Evolutionary conservation across 2,888 invertebrate species (phyloP), one percentile per base, ranked within the genome.

Genomic region (Amaurobius ferox): DNA sequence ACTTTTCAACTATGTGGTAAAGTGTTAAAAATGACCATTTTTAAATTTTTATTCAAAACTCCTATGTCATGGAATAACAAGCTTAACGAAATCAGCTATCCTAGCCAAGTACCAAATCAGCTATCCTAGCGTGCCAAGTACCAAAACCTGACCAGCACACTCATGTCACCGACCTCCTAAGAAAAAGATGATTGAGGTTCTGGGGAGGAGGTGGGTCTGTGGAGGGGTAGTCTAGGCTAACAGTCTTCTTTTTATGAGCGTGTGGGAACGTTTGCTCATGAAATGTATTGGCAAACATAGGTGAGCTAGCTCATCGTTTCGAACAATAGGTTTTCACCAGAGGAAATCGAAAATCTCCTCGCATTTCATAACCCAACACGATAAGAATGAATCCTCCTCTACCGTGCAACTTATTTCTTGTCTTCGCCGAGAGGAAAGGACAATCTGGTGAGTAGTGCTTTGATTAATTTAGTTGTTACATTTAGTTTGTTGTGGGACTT

Each of bases 261-360:
- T 7, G 9, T 35, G 9, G 35, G 35, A 76, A 76, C 30, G 81
- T 81, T 74, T 81, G 44, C 74, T 30, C 73, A 74, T 44, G 64
- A 81, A 81, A 81, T 81, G 81, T 62, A 62, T 76, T 48, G 28
- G 81, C 74, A 81, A 81, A 81, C 81, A 81, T 7, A 55, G 11
- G n/a, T n/a, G n/a, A 23, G 55, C 2, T 23, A 55, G 55, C 55
- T 55, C 55, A 19, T 55, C 55, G 23, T 55, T 55, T 55, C 23
- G 19, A 23, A 23, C 55, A 55, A 55, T 55, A 23, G 5, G 55
- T 7, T 16, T 35, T 11, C 44, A 23, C 23, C 5, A 7, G 55
- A 16, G 44, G 23, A 23, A 55, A n/a, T n/a, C n/a, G n/a, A 55
- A 3, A 55, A 19, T 23, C 1, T 48, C 16, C 30, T 30, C 64